These are phyloP conservation scores for Odontocolon sp. DNA, from an alignment of 2,888 invertebrate genomes.

Conservation along the genomic window DNA sequence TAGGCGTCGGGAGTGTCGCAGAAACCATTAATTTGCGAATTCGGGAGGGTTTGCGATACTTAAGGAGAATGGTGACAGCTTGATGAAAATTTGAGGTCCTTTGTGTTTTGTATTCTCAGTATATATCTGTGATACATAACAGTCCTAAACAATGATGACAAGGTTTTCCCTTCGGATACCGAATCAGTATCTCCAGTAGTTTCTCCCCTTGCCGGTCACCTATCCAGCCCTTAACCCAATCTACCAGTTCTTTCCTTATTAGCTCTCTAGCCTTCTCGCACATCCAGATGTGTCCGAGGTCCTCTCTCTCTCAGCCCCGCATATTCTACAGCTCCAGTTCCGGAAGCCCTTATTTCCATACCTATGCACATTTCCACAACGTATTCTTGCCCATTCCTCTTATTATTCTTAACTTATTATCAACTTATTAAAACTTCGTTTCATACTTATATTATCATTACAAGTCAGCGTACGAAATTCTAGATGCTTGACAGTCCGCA, in stretches of 20 bases:
- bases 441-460: too few relatives aligned
- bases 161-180: neutral
- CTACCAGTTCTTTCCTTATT: neutral
- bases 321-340: neutral
- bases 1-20: neutral
- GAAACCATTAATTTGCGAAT: conserved; percentile 34
- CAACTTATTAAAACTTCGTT: too few relatives aligned
- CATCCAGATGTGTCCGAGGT: neutral
- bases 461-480: too few relatives aligned
- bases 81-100: too few relatives aligned
- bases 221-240: neutral
- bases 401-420: too few relatives aligned
- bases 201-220: neutral
- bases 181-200: neutral
- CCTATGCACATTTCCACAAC: neutral
- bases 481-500: too few relatives aligned
- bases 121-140: too few relatives aligned
- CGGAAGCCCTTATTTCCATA: conserved; percentile 3
- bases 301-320: neutral
- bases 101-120: too few relatives aligned
- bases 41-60: neutral
- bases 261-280: neutral
- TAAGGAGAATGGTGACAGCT: too few relatives aligned
- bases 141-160: too few relatives aligned
- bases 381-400: conserved; percentile 19